phyloP scores from a whole-genome alignment of 2,797 vertebrate species.

The Mareca strepera region DNA sequence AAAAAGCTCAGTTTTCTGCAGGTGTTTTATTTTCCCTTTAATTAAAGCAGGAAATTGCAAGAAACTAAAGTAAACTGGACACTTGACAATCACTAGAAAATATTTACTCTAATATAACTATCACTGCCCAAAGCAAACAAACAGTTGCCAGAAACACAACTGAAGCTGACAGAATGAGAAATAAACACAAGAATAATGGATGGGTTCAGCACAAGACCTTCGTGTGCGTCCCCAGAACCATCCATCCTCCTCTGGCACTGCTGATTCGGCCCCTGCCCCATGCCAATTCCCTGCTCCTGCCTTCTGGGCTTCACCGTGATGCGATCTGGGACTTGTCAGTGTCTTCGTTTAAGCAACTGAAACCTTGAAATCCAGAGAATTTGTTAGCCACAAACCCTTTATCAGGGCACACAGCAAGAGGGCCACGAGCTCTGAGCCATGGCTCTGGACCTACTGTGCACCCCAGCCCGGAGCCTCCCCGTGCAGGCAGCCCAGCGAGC shows the following conservation, averaged over 20 bases:
- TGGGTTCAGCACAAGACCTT: neutral
- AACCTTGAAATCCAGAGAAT: neutral
- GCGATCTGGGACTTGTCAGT: rapidly evolving
- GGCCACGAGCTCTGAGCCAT: rapidly evolving
- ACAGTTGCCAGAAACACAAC: conserved; percentile 57
- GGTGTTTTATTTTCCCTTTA: neutral
- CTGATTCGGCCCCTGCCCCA: neutral
- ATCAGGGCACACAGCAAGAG: rapidly evolving
- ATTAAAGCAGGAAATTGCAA: conserved; percentile 60
- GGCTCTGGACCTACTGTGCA: neutral
- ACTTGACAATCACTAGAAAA: conserved; percentile 62
- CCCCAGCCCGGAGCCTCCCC: rapidly evolving
- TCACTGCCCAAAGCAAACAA: conserved; percentile 66
- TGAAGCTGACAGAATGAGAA: conserved; percentile 51
- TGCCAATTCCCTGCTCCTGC: neutral
- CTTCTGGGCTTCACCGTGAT: rapidly evolving
- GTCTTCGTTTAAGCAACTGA: neutral
- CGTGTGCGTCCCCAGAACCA: neutral
- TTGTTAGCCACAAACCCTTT: neutral
- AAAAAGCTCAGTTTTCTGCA: neutral
- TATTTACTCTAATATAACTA: conserved; percentile 55
- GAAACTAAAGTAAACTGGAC: conserved; percentile 51
- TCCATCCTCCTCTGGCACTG: neutral
- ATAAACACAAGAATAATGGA: conserved; percentile 55
- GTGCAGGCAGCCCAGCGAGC: rapidly evolving